Conservation (phyloP, 64 coral and sea anemone species). For the Stylophora pistillata region DNA sequence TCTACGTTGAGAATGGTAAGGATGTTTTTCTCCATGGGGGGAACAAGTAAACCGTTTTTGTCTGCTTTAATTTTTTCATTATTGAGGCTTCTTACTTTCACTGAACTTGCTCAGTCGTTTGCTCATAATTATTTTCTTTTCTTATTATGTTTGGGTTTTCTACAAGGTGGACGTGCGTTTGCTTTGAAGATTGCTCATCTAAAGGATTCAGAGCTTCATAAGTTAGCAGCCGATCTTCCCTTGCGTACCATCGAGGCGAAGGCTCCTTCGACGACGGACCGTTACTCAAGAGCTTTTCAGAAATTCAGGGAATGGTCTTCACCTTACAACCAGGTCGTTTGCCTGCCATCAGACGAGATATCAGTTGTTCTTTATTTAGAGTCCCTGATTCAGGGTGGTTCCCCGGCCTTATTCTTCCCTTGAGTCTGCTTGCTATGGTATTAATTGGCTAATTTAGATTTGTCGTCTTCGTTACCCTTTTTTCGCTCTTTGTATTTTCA, state of each 20-base stretch:
- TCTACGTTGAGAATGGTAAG: too few relatives aligned
- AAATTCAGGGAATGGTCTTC: constrained; percentile 45
- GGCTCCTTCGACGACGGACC: constrained; percentile 44
- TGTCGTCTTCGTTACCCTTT: constrained; percentile 31
- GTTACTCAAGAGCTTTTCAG: constrained; percentile 49
- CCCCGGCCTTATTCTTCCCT: constrained; percentile 36
- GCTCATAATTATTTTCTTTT: not conserved
- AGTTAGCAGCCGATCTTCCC: constrained; percentile 33
- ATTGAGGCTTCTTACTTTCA: too few relatives aligned
- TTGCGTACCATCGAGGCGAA: constrained; percentile 12
- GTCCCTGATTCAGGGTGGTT: constrained; percentile 35
- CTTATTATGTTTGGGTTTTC: not conserved
- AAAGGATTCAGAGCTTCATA: constrained; percentile 21
- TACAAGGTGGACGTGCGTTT: constrained; percentile 30
- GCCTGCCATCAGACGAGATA: constrained; percentile 19
- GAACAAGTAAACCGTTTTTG: constrained; percentile 5
- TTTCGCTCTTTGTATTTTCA: not conserved
- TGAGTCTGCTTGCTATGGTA: too few relatives aligned
- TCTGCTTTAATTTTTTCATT: constrained; percentile 23
- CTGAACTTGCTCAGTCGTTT: not conserved
- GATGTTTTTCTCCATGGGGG: too few relatives aligned
- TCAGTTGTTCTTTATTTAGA: constrained; percentile 52
- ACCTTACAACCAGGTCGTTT: constrained; percentile 9
- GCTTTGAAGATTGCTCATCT: not conserved
- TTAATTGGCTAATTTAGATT: constrained; percentile 53